Percentiles rank a stretch among this genome's conserved stretches.
Evolutionary conservation across 2,113 vertebrate species (phyloP).

Genomic region (Hyperopisus bebe): DNA sequence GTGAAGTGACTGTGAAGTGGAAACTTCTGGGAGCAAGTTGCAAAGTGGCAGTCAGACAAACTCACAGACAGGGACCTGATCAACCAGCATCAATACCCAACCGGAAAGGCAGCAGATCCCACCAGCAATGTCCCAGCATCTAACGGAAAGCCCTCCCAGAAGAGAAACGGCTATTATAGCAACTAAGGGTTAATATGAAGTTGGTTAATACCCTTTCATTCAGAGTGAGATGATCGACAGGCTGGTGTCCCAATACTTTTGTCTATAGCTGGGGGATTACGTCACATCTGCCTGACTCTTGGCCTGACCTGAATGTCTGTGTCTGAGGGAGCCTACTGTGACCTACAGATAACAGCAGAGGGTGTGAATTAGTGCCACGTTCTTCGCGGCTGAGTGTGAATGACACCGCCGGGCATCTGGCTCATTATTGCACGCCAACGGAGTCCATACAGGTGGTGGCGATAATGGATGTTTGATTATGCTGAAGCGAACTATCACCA

Average conservation of each 20-base stretch:
- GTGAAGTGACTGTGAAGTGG: too few relatives aligned
- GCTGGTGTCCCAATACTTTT: background rate
- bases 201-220: background rate
- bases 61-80: background rate
- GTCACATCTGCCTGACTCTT: background rate
- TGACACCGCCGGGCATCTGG: background rate
- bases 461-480: constrained; percentile 24
- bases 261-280: background rate
- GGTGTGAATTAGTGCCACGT: background rate
- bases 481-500: background rate
- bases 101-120: background rate
- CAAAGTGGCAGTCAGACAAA: background rate
- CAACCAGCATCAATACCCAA: background rate
- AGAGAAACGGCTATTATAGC: background rate
- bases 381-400: too few relatives aligned
- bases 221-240: background rate
- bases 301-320: background rate
- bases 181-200: background rate
- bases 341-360: background rate
- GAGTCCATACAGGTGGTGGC: constrained; percentile 14
- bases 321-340: background rate
- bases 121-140: background rate
- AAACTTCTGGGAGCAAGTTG: too few relatives aligned
- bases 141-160: background rate
- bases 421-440: background rate